phyloP scores from a whole-genome alignment of 2,113 vertebrate species.

The Ceratotherium simum region DNA sequence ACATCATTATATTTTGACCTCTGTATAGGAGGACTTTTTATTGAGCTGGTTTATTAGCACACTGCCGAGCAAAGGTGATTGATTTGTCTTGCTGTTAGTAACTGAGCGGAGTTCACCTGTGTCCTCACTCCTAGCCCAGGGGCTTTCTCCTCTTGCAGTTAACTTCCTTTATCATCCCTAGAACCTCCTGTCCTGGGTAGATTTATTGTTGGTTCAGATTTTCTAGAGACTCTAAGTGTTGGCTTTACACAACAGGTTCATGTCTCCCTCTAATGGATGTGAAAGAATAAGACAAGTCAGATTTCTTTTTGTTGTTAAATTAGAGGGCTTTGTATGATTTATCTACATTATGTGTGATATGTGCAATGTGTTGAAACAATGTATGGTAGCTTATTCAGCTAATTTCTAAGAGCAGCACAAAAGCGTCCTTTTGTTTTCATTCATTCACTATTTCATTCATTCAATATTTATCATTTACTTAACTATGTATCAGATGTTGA shows the following conservation, averaged over 20 bases:
- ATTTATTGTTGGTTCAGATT: neutral
- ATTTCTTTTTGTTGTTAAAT: slow-evolving; percentile 22
- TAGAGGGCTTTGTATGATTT: neutral
- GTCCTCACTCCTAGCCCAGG: neutral
- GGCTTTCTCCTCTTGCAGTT: neutral
- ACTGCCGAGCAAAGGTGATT: neutral
- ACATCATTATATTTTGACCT: no score
- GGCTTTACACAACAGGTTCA: slow-evolving; percentile 27
- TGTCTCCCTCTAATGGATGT: slow-evolving; percentile 74
- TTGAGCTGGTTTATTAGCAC: neutral
- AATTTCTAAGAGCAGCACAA: slow-evolving; percentile 17
- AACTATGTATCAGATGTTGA: neutral
- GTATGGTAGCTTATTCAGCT: neutral
- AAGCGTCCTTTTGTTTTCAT: slow-evolving; percentile 46
- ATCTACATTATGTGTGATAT: neutral
- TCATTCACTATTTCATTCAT: neutral
- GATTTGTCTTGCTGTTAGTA: neutral
- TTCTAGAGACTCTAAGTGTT: neutral
- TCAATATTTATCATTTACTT: slow-evolving; percentile 14
- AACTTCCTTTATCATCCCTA: neutral
- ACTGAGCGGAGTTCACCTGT: neutral
- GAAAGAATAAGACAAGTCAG: slow-evolving; percentile 12
- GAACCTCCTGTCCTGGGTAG: neutral
- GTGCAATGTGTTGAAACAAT: neutral
- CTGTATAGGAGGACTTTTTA: neutral